Base-by-base conservation (phyloP, 2,113 vertebrate genomes). In the Sylvicapra grimmia region DNA sequence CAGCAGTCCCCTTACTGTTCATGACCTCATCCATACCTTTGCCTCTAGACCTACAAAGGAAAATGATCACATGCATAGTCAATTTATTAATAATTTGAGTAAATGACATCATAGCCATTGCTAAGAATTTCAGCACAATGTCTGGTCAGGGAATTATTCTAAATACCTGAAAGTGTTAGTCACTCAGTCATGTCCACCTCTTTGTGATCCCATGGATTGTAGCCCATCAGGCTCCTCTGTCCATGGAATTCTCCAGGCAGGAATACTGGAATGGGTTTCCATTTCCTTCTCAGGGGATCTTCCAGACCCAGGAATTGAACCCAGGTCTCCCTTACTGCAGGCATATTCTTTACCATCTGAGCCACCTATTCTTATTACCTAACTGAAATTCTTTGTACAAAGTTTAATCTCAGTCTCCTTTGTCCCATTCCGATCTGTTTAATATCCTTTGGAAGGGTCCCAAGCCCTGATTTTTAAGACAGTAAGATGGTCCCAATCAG, bases 81-180 rank as follows among this genome's bases (percentile, higher is more conserved):
- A 56, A 51, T 29, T 77, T 92, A 91, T 97, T 80, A 83, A 86
- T 89, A 68, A 95, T 90, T 31, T 95, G n/a, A 58, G 6, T 44
- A 86, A 82, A 29, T 90, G 49, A 96, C 49, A 68, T 94, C 68
- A 92, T 89, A 84, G 84, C 27, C 51, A 93, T 33, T 93, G 40
- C 94, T 96, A 89, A 96, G 86, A 95, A 95, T 89, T 95, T 94
- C 84, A 84, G n/a, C 68, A 88, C 33, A 86, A 33, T 94, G 58
- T 79, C 27, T 92, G 16, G 5, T 53, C 51, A 63, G 36, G 61
- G 33, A 86, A 63, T 97, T 92, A 44, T 77, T 77, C 40, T 77
- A 44, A 44, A 77, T 27, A 77, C 72, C 12, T 14, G 36, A 77
- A 77, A 44, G 23, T 77, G 36, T 44, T 77, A 77, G 36, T 77